Percentiles rank a stretch among this genome's conserved stretches.
Conservation (phyloP, 2,797 vertebrate genomes). For the Vultur gryphus region DNA sequence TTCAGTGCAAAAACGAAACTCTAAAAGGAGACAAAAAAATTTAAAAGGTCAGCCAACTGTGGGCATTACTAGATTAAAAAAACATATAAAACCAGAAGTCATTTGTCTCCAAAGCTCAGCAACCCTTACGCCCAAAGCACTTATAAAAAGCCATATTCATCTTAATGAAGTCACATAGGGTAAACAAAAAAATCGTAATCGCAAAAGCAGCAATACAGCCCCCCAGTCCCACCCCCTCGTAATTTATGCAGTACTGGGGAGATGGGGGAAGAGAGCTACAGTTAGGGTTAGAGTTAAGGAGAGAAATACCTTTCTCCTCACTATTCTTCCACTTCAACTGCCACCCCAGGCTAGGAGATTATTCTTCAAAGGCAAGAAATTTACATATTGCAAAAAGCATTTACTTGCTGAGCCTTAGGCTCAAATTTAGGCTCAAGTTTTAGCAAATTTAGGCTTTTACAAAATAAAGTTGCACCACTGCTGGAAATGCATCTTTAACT, state of each 20-base stretch:
- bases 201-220: not conserved
- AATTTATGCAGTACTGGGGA: not conserved
- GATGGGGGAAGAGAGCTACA: not conserved
- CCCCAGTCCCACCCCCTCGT: too few relatives aligned
- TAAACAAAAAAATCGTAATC: not conserved
- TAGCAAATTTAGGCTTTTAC: not conserved
- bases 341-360: not conserved
- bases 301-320: not conserved
- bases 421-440: not conserved
- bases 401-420: not conserved
- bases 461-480: not conserved
- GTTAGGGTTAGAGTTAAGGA: not conserved
- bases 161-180: not conserved
- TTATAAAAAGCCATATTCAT: not conserved
- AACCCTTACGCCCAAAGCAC: not conserved
- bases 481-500: not conserved
- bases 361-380: not conserved
- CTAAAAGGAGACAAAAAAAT: conserved; percentile 3
- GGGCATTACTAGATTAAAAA: not conserved
- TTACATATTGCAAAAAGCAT: not conserved
- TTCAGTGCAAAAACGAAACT: conserved; percentile 78
- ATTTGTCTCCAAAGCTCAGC: not conserved
- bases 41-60: not conserved
- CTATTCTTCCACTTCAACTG: not conserved
- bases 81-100: not conserved